Evolutionary conservation across 2,797 vertebrate genomes (phyloP), one percentile per base, ranked within the genome.

Genomic region (Oryzias sinensis): DNA sequence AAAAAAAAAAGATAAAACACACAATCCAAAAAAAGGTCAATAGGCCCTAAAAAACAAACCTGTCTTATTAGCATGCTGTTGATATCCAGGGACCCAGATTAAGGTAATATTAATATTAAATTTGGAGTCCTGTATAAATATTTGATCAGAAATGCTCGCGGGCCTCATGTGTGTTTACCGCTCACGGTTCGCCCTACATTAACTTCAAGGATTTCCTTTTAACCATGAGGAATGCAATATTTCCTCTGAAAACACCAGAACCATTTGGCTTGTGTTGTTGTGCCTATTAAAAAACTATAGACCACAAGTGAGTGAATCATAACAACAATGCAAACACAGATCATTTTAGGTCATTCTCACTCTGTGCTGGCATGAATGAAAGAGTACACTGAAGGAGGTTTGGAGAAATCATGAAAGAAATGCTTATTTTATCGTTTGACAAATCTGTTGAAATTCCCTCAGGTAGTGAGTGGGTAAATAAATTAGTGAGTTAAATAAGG

Each of bases 91-190:
- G 66, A 79, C 42, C 79, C 79, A 84, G 83, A 87, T 86, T 85
- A 90, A 88, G 85, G 82, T 86, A 79, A 78, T 80, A 90, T 90
- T 87, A 88, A 90, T 90, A 86, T 88, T 88, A 58, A 80, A 88
- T 90, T 85, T 84, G 83, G 78, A 87, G 69, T 73, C 74, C 78
- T 77, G 80, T 77, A 88, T 90, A 88, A 88, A 90, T 90, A 90
- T 90, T 90, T 88, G 79, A 88, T 88, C 52, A 83, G 79, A 87
- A 83, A 86, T 78, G 77, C 84, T 86, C 68, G 4, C 52, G 72
- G 82, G 82, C 64, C 81, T 74, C 61, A 22, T 83, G 80, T 82
- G 74, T 90, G 85, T 90, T 88, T 90, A 90, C 82, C 81, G 78
- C 82, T 80, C 75, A 68, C 58, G 77, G 80, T 84, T 84, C 70